Base-by-base conservation (phyloP, 2,888 invertebrate species). In the Scaptomyza caliginosa region DNA sequence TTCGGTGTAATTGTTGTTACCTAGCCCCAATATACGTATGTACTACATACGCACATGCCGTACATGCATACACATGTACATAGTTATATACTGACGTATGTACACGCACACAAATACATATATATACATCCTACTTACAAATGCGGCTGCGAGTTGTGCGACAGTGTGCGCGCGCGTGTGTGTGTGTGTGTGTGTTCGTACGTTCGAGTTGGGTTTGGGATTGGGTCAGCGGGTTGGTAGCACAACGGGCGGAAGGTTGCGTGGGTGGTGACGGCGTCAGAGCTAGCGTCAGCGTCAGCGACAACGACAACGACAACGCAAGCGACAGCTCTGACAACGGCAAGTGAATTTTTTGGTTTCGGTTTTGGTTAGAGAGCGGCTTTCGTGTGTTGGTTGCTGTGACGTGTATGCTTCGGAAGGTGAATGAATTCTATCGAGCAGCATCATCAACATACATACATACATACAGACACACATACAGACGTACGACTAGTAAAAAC, bases 211-310 rank as follows among this genome's bases (percentile, higher is more conserved):
- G 51, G 46, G 57, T 28, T 70, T 73, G 58, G 64, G 73, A 78
- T 80, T 86, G 67, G 81, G 86, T 83, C 86, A 81, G 86, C 77
- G 84, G 70, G 80, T 83, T 83, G 80, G 65, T 66, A 71, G 67
- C 66, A 81, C 64, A 84, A 77, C 59, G 80, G 63, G 67, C 73
- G 77, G 63, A 80, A 64, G 66, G 70, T 86, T 74, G 77, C 70
- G 80, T 79, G 63, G 68, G 65, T 62, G 75, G 65, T 58, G 65
- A 67, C 67, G 64, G 59, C 68, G 59, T 79, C 65, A 78, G 50
- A 52, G 52, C 17, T 17, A 26, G 43, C 43, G 42, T 24, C 40
- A 23, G 40, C 40, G 40, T 21, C 34, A 34, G 13, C 28, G 28
- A 3, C 28, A 28, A 11, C 26, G 13, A 1, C 32, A 32, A 8